These are phyloP conservation scores for Cardinalis cardinalis DNA, from an alignment of 2,113 vertebrate genomes.

Conservation along the genomic window DNA sequence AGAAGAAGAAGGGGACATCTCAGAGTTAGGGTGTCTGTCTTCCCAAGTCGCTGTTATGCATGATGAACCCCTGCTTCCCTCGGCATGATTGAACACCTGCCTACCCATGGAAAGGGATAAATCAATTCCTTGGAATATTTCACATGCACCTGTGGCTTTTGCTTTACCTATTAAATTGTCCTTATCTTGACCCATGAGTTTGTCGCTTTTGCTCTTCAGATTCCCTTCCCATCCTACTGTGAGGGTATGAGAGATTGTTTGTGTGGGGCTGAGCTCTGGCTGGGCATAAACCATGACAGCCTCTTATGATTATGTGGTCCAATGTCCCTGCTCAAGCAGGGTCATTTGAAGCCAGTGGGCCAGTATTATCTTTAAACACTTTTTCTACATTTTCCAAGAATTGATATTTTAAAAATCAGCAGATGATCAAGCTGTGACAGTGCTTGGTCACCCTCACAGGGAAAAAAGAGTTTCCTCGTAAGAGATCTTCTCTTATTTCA, in stretches of 20 bases:
- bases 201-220: neutral
- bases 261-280: neutral
- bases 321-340: neutral
- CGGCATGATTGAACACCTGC: neutral
- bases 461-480: neutral
- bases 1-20: neutral
- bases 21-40: neutral
- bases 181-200: neutral
- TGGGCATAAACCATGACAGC: neutral
- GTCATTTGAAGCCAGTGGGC: neutral
- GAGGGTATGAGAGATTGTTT: neutral
- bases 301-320: neutral
- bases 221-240: neutral
- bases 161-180: neutral
- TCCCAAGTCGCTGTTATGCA: neutral
- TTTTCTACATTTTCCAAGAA: neutral
- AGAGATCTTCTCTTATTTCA: neutral
- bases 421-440: neutral
- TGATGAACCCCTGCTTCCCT: neutral
- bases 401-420: neutral
- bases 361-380: neutral
- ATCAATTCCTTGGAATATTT: neutral
- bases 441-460: neutral
- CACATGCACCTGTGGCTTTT: neutral
- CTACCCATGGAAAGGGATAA: neutral